Evolutionary conservation across 2,797 vertebrate genomes (phyloP).

Genomic region (Champsocephalus gunnari): DNA sequence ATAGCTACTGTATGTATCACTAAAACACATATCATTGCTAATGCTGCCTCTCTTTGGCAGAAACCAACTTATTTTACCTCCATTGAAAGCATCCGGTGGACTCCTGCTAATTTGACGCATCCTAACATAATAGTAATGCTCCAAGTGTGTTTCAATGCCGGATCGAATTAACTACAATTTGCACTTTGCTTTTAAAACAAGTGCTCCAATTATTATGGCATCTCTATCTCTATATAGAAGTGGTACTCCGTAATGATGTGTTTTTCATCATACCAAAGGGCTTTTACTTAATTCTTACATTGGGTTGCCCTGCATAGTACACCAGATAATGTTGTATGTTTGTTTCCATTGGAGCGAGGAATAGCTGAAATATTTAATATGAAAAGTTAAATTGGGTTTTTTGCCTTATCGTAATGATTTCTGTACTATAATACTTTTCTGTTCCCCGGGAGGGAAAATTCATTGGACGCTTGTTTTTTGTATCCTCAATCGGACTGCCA

Average conservation of each 20-base stretch:
- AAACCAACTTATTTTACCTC: not conserved
- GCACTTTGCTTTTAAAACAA: not conserved
- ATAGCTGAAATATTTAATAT: not conserved
- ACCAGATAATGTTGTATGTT: not conserved
- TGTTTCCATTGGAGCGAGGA: not conserved
- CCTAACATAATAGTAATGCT: not conserved
- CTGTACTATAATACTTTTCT: constrained; percentile 13
- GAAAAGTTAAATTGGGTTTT: not conserved
- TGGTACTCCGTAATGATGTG: not conserved
- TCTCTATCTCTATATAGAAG: not conserved
- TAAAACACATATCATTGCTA: not conserved
- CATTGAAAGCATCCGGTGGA: not conserved
- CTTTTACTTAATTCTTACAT: not conserved
- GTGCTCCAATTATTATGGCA: not conserved
- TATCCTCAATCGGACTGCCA: constrained; percentile 41
- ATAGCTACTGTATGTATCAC: not conserved
- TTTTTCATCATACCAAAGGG: not conserved
- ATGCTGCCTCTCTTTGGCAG: not conserved
- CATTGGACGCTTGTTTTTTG: constrained; percentile 37
- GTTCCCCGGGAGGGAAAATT: constrained; percentile 8
- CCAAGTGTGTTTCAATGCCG: not conserved
- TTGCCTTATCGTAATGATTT: constrained; percentile 2
- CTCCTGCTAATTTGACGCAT: too few relatives aligned
- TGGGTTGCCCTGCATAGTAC: not conserved
- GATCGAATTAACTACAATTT: too few relatives aligned